Evolutionary conservation across 2,797 vertebrate genomes (phyloP).

Genomic region (Ciconia nigra): DNA sequence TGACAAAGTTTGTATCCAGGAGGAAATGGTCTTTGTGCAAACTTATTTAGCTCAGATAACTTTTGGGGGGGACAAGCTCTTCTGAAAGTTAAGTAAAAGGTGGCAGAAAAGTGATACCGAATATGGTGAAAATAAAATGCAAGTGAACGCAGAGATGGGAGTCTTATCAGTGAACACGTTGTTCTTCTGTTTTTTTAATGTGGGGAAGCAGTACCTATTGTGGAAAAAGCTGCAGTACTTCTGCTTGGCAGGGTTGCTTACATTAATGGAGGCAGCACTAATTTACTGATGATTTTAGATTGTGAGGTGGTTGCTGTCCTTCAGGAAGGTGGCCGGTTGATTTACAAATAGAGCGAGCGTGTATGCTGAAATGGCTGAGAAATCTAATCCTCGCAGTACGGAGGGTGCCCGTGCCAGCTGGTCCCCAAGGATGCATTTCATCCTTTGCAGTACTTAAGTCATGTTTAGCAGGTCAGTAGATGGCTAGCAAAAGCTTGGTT

Average conservation of each 20-base stretch:
- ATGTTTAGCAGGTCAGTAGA: background rate
- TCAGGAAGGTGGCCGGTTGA: background rate
- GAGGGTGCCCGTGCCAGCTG: background rate
- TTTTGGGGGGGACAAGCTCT: background rate
- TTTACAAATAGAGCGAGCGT: accelerated
- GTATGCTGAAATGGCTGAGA: accelerated
- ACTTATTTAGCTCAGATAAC: background rate
- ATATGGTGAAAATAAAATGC: accelerated
- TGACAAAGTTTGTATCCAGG: background rate
- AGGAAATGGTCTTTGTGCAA: background rate
- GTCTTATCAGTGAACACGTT: accelerated
- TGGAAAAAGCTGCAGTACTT: background rate
- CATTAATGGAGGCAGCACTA: accelerated
- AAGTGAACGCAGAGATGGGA: background rate
- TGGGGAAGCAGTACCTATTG: background rate
- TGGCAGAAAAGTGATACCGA: background rate
- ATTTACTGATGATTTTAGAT: accelerated
- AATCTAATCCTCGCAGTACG: accelerated
- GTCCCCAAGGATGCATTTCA: background rate
- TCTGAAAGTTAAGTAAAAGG: background rate
- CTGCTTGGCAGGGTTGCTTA: background rate
- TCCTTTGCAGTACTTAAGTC: background rate
- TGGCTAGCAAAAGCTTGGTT: background rate
- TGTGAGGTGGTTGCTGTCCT: background rate
- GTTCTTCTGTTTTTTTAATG: accelerated